These are phyloP conservation scores for Melanaphis sacchari DNA, from an alignment of 1,140 invertebrate genomes.

Conservation along the genomic window DNA sequence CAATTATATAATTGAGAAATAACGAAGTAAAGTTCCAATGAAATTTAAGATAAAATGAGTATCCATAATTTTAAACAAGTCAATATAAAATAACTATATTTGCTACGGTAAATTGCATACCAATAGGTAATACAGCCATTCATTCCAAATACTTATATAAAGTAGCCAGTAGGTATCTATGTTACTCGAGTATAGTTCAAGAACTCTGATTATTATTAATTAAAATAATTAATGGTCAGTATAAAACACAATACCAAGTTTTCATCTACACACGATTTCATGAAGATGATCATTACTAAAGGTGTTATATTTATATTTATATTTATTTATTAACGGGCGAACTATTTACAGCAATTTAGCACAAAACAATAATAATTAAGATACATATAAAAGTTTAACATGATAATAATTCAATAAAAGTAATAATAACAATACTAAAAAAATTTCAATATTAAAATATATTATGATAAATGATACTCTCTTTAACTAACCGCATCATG, in stretches of 20 bases:
- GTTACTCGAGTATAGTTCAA: not conserved
- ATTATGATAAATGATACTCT: no score
- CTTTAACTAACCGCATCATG: no score
- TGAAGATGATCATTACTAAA: no score
- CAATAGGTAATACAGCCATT: not conserved
- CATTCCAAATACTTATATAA: not conserved
- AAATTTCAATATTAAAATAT: no score
- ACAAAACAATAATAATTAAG: no score
- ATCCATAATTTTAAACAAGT: not conserved
- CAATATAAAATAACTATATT: not conserved
- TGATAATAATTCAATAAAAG: no score
- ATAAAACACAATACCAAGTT: not conserved
- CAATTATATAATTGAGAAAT: not conserved
- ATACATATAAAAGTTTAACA: no score
- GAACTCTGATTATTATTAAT: not conserved
- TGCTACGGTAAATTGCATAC: not conserved
- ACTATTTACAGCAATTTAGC: no score
- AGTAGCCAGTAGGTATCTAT: not conserved
- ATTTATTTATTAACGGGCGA: no score
- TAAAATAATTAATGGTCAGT: not conserved
- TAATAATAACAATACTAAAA: no score
- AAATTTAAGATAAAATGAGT: not conserved
- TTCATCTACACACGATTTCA: not conserved
- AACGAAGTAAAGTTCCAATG: not conserved
- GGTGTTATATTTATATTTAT: no score